Conservation (phyloP, 1,140 invertebrate species). For the Lerema accius region DNA sequence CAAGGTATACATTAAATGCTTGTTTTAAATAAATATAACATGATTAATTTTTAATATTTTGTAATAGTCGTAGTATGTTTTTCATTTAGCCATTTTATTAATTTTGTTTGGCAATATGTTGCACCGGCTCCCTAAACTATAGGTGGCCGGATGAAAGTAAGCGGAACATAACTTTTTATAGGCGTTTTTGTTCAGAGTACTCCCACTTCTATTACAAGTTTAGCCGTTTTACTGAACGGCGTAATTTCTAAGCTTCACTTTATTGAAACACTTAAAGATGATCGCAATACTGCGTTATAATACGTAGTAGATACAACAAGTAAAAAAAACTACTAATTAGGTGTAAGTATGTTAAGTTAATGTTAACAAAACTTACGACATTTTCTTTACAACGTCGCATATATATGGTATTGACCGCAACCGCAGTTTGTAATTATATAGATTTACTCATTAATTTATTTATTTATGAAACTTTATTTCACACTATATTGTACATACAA, state of each 20-base stretch:
- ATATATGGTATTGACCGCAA: too few relatives aligned
- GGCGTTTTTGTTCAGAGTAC: conserved; percentile 58
- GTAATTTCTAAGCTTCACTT: conserved; percentile 10
- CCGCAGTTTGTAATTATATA: too few relatives aligned
- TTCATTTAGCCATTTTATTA: conserved; percentile 65
- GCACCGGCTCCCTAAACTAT: conserved; percentile 73
- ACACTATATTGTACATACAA: too few relatives aligned
- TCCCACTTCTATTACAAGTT: conserved; percentile 61
- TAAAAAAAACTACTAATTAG: too few relatives aligned
- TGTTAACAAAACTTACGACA: too few relatives aligned
- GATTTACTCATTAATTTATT: too few relatives aligned
- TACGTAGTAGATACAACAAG: too few relatives aligned
- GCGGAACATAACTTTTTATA: conserved; percentile 75
- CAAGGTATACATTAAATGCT: too few relatives aligned
- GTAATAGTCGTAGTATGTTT: conserved; percentile 12
- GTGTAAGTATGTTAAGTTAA: too few relatives aligned
- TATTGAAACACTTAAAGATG: conserved; percentile 18
- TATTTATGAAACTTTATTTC: too few relatives aligned
- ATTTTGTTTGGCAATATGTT: conserved; percentile 74
- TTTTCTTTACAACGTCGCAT: too few relatives aligned
- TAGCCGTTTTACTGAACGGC: conserved; percentile 32
- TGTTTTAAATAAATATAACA: too few relatives aligned
- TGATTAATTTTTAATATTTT: conserved; percentile 16
- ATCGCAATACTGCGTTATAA: neutral
- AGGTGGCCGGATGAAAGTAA: conserved; percentile 62